Evolutionary conservation across 2,888 invertebrate species (phyloP), one percentile per base, ranked within the genome.

Genomic region (Caenorhabditis angaria): DNA sequence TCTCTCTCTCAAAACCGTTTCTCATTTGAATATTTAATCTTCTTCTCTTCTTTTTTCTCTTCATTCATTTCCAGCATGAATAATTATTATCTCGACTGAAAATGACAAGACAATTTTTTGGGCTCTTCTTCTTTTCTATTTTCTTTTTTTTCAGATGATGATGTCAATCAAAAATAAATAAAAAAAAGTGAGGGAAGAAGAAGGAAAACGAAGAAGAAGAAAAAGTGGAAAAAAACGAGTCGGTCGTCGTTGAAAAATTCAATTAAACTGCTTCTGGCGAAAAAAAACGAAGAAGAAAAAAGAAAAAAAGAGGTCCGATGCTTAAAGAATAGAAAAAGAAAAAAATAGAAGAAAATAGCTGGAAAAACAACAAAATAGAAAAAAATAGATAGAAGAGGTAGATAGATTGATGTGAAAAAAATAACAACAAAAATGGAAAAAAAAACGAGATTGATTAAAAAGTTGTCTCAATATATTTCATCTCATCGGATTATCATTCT

Each of bases 101-200:
- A 41, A 54, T 54, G 28, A 54, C 28, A 54, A 25, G 28, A 28
- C 10, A 18, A 10, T 54, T 54, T 54, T n/a, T n/a, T n/a, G n/a
- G n/a, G n/a, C 54, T 54, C 25, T 8, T 32, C 12, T 32, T 32
- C 12, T 32, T 32, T 32, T 32, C 41, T 41, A n/a, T 41, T 14
- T 41, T 41, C 24, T 32, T 29, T 3, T 29, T 57, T 41, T 32
- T 5, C 24, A 8, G 28, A 32, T 57, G 32, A 57, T 27, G 32
- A 24, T 57, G 32, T 24, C 32, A 24, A 29, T 27, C 12, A 18
- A 29, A 29, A 57, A 29, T 14, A 24, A 24, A 14, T 20, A 32
- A 18, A 41, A 41, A 41, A 41, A 41, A 41, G 41, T 41, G 41
- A 41, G 18, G 41, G 41, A 57, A 57, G n/a, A 29, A 57, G 28